Evolutionary conservation across 2,888 invertebrate species (phyloP), one percentile per base, ranked within the genome.

Genomic region (Diarsia rubi): DNA sequence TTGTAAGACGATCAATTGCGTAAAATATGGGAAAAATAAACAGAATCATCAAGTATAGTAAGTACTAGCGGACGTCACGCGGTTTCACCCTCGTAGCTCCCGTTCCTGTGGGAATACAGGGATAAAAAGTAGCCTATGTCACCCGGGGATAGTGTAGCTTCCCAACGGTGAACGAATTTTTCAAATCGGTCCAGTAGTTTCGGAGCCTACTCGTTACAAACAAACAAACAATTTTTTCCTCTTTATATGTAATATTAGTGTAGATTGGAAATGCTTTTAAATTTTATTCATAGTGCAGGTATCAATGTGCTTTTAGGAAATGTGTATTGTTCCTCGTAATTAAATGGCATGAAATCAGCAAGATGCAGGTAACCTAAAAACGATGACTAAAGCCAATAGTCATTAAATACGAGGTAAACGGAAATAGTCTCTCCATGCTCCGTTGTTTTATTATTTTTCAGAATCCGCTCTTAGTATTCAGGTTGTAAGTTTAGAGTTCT

Each of bases 261-360:
- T n/a, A n/a, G n/a, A 14, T 54, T 24, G 14, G 54, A 54, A 24
- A 2, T 14, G 24, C 14, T 54, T 12, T 12, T 54, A 24, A 54
- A 6, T 54, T 2, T 24, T 6, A 12, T n/a, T 54, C 12, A 14
- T 12, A 24, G 31, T 60, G 27, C 21, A 27, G n/a, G 24, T 16
- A 42, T 19, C 24, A 27, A 45, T 24, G 21, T 54, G 16, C 42
- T 27, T 66, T 69, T 75, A n/a, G n/a, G n/a, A n/a, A n/a, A n/a
- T n/a, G n/a, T n/a, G n/a, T n/a, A n/a, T n/a, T n/a, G n/a, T 37
- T 8, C 6, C 0, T 37, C 8, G 16, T 45, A 16, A 16, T 16
- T 24, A 8, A 24, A 54, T 2, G 16, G 54, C 27, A 19, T 57
- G 27, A 19, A 19, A 27, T 31, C 21, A 11, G n/a, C n/a, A 62